A percentile compares a stretch with the other conserved stretches of the same genome.
Conservation (phyloP, 1,140 invertebrate genomes). For the Littorina saxatilis region DNA sequence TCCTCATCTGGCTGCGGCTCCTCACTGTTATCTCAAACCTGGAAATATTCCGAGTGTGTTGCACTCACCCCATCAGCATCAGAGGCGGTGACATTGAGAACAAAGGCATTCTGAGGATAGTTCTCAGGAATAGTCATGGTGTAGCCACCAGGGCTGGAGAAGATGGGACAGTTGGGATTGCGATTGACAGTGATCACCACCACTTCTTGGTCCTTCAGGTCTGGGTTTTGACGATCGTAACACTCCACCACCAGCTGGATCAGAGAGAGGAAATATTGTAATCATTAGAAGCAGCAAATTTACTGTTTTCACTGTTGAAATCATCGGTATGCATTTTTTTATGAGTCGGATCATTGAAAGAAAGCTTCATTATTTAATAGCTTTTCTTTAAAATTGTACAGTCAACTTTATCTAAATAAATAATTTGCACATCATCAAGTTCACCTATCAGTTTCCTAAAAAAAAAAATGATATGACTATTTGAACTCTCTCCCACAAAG, state of each 20-base stretch:
- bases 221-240: constrained; percentile 57
- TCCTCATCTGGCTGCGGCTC: no score
- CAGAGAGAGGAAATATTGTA: background rate
- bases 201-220: constrained; percentile 79
- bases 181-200: constrained; percentile 90
- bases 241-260: constrained; percentile 55
- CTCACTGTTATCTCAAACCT: no score
- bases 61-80: constrained; percentile 66
- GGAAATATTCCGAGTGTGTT: no score
- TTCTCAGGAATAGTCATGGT: constrained; percentile 90
- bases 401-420: background rate
- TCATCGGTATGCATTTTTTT: no score
- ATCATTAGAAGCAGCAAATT: no score
- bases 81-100: constrained; percentile 83
- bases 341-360: no score
- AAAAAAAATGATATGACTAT: no score
- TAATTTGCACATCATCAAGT: background rate
- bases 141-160: constrained; percentile 81
- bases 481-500: no score
- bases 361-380: no score
- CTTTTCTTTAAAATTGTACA: no score
- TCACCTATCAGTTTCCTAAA: no score
- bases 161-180: constrained; percentile 79
- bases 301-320: no score
- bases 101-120: constrained; percentile 82